Base-by-base conservation (phyloP, 2,797 vertebrate species). In the Oreortyx pictus region DNA sequence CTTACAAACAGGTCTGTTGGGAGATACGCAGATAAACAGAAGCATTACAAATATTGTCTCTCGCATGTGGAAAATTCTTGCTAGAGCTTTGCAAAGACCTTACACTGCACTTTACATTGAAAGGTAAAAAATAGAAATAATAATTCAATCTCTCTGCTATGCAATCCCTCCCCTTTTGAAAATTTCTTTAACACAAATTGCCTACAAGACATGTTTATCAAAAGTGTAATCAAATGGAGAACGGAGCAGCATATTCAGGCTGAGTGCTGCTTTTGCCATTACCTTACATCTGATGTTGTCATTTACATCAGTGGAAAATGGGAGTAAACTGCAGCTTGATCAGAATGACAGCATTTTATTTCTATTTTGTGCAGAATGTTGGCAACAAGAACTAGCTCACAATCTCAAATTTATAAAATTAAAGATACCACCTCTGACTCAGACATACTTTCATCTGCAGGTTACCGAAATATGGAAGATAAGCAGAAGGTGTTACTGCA, bases 41-140 rank as follows among this genome's bases (percentile, higher is more conserved):
- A 93, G 19, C 70, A 89, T 86, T 95, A 93, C 81, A 96, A 92
- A 96, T 92, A 95, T 75, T 89, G 50, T 91, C 52, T 84, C 86
- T 95, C 74, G 19, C 41, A 39, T 52, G 47, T 41, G 92, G 46
- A 73, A 89, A 73, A 86, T 85, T 92, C n/a, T 88, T 92, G 73
- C 54, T 86, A 43, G 49, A 87, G 35, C 23, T 86, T 78, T 88
- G 24, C 25, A 84, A 84, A 87, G 78, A 87, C 44, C 49, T 72
- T 47, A 88, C 9, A 1, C 14, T 80, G 44, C 25, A 61, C 10
- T 96, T 95, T 83, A 41, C 13, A 72, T 37, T 76, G 61, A 89
- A 68, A 59, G 7, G 5, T 9, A 43, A 73, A 62, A 78, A 60
- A 82, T 64, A 29, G 17, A 11, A 60, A 27, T 17, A 62, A 24